Conservation (phyloP, 1,140 invertebrate genomes). For the Colletes latitarsis region DNA sequence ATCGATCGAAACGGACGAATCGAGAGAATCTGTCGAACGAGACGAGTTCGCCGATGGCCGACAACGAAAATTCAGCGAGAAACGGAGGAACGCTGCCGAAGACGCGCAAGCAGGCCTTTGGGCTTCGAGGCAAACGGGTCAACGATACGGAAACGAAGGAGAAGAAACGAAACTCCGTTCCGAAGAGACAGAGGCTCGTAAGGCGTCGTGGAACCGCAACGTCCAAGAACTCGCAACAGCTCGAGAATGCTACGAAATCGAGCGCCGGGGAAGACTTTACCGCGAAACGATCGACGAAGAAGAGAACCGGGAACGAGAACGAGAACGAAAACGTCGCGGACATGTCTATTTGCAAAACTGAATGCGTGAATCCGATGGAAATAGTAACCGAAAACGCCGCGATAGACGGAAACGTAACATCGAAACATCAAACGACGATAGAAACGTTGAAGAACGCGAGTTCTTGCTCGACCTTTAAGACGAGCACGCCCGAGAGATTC, state of each 20-base stretch:
- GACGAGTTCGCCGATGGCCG: no score
- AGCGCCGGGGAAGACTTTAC: background rate
- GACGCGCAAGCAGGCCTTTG: no score
- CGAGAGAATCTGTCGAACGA: background rate
- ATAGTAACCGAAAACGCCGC: no score
- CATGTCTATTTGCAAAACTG: no score
- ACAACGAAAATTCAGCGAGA: background rate
- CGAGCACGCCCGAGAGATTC: background rate
- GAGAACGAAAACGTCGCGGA: background rate
- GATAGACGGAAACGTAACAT: no score
- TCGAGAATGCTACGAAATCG: background rate
- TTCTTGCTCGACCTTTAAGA: background rate
- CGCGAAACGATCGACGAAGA: background rate
- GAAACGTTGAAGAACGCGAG: fast-evolving
- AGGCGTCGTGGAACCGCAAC: background rate
- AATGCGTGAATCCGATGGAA: background rate
- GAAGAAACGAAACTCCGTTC: background rate
- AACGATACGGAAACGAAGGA: background rate
- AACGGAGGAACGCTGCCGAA: background rate
- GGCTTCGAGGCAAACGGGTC: background rate
- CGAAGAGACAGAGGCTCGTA: background rate
- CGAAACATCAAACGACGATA: background rate
- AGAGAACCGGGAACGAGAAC: background rate
- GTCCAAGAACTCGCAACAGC: background rate
- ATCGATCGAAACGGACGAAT: no score